Base-by-base conservation (phyloP, 2,113 vertebrate species). In the Phylloscopus trochiloides region DNA sequence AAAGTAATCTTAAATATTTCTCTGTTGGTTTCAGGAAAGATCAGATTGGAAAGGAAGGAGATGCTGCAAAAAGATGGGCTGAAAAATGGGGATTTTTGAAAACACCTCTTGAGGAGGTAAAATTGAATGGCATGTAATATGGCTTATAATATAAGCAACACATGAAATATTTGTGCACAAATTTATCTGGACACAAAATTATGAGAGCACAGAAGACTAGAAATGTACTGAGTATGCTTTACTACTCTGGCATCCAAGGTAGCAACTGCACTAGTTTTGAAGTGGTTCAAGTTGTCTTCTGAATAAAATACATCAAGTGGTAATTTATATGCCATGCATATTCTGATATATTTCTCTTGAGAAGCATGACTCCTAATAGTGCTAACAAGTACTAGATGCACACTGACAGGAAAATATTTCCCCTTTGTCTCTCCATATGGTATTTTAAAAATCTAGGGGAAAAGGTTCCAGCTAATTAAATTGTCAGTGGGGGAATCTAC, bases 81-180 rank as follows among this genome's bases (percentile, higher is more conserved):
- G 76, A 95, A 2, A 98, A 95, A 8, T 98, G 98, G 98, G 98
- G 98, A 13, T 98, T 98, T 85, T 79, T 98, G 88, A 93, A 94
- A 38, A 96, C 96, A 5, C 67, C 97, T 22, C 16, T 72, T 0
- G 74, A 98, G 20, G 92, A 98, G 98, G 98, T 98, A 98, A 97
- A n/a, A 61, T 24, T 10, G 29, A 40, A n/a, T 45, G 57, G 21
- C 21, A 5, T 24, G 12, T 26, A 17, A n/a, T 28, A n/a, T 5
- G 36, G 38, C 5, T 52, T 28, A 21, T 51, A 14, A 47, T 17
- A 18, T 18, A 26, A 43, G 10, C 14, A 73, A 58, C 11, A 9
- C 7, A 3, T 18, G 21, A 83, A 24, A 71, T 14, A 32, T 67
- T n/a, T 63, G 34, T 28, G 34, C 24, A 34, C n/a, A 34, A 11